Evolutionary conservation across 1,140 invertebrate species (phyloP), one percentile per base, ranked within the genome.

Genomic region (Agrilus planipennis): DNA sequence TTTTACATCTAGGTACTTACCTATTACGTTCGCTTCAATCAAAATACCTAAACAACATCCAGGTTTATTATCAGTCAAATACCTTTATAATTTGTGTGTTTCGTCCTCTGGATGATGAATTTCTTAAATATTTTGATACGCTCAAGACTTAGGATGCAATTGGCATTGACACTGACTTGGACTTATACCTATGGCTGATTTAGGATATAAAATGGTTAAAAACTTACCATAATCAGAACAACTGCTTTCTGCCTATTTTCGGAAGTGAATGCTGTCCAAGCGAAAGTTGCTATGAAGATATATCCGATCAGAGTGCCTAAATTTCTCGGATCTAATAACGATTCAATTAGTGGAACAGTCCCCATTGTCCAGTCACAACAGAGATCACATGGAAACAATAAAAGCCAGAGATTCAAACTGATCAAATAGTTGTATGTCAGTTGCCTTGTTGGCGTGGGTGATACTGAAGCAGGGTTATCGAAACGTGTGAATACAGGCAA

Each of bases 331-430:
- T 97, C 93, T 1, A 70, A 46, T 51, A 92, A 75, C 22, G 78
- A 80, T 41, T 79, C 73, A 9, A 97, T 69, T 9, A 96, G 58
- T 0, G 90, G 87, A 37, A 97, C 81, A 18, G 92, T 95, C 22
- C 90, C 91, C 93, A 97, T 97, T 29, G 92, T 96, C 92, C 92
- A 97, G 68, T 97, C 93, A 65, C 91, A 96, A 68, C 91, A 95
- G 11, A 97, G 72, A 52, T 86, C 75, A 45, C 79, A 84, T 10
- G 92, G 92, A 60, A 89, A 81, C 22, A 93, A 69, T 31, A 97
- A 68, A 27, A 96, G 67, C 83, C 89, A 92, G 20, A 83, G 70
- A 68, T 97, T 97, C 22, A 96, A 71, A 21, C 86, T 80, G 30
- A 89, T 76, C 41, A 97, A 71, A 65, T 95, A 96, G 64, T 89